Evolutionary conservation across 2,113 vertebrate species (phyloP).

Genomic region (Columbina picui): DNA sequence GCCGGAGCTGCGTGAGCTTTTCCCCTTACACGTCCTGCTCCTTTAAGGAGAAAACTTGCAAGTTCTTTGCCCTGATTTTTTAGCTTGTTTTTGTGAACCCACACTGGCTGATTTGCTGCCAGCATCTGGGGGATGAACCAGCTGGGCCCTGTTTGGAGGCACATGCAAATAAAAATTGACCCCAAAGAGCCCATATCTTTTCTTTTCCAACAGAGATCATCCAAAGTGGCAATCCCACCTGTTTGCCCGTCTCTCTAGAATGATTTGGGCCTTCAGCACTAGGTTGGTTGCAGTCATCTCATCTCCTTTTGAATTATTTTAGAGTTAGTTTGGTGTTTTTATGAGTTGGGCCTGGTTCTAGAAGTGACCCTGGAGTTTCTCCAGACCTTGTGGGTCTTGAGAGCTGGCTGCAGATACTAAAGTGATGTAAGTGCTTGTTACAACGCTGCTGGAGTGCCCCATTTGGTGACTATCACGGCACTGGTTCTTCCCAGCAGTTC

Average conservation of each 20-base stretch:
- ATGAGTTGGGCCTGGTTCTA: not conserved
- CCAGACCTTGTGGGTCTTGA: not conserved
- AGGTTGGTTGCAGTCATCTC: not conserved
- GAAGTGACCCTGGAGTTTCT: not conserved
- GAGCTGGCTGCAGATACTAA: not conserved
- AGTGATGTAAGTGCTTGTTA: not conserved
- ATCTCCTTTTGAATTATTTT: not conserved
- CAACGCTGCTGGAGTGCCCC: not conserved
- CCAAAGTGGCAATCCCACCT: not conserved
- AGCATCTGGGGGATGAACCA: not conserved
- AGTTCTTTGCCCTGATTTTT: not conserved
- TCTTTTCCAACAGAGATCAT: not conserved
- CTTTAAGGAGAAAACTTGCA: slow-evolving; percentile 25
- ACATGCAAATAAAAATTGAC: not conserved
- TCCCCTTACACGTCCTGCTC: not conserved
- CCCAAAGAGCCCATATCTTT: accelerated
- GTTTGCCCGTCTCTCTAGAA: not conserved
- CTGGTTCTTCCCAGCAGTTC: slow-evolving; percentile 8
- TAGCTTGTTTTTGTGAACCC: too few relatives aligned
- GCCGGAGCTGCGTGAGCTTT: slow-evolving; percentile 7
- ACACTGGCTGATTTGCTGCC: not conserved
- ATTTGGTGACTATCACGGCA: not conserved
- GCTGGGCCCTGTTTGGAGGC: not conserved
- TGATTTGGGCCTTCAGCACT: not conserved
- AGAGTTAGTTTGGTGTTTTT: not conserved